Conservation (phyloP, 35 echinoderm and acorn worm species). For the Ophioderma brevispina region DNA sequence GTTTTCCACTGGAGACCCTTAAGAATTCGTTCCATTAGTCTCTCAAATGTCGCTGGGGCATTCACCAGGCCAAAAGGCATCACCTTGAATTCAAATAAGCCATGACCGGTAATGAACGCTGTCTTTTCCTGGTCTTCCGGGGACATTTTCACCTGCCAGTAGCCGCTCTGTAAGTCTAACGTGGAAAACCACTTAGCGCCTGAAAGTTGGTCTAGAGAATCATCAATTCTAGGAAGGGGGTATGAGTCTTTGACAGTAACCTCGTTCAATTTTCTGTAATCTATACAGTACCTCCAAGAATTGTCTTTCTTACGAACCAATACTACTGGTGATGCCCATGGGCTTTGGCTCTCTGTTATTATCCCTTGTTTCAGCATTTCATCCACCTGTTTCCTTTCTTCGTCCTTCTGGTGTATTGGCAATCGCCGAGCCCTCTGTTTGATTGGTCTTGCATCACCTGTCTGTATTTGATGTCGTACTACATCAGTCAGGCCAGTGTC, state of each 20-base stretch:
- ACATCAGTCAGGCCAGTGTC: background rate
- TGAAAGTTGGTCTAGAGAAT: constrained; percentile 22
- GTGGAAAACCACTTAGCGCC: constrained; percentile 33
- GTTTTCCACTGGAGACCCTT: too few relatives aligned
- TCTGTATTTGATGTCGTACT: background rate
- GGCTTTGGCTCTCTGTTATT: background rate
- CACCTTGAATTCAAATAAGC: constrained; percentile 22
- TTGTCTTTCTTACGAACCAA: constrained; percentile 55
- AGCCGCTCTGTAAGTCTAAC: too few relatives aligned
- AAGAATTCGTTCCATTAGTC: constrained; percentile 63
- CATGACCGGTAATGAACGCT: background rate
- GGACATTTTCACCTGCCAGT: too few relatives aligned
- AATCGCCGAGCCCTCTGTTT: background rate
- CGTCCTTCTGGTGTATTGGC: background rate
- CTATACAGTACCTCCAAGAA: constrained; percentile 13
- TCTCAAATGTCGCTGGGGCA: constrained; percentile 58
- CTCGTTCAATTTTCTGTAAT: too few relatives aligned
- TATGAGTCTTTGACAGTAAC: constrained; percentile 57
- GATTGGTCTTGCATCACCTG: background rate
- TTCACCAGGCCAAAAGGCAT: constrained; percentile 77
- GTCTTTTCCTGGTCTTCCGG: background rate
- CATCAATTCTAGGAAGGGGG: constrained; percentile 52
- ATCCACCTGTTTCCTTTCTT: constrained; percentile 3
- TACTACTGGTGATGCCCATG: constrained; percentile 32
- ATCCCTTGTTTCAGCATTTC: constrained; percentile 13